Base-by-base conservation (phyloP, 2,113 vertebrate species). In the Forbesichthys papilliferus region DNA sequence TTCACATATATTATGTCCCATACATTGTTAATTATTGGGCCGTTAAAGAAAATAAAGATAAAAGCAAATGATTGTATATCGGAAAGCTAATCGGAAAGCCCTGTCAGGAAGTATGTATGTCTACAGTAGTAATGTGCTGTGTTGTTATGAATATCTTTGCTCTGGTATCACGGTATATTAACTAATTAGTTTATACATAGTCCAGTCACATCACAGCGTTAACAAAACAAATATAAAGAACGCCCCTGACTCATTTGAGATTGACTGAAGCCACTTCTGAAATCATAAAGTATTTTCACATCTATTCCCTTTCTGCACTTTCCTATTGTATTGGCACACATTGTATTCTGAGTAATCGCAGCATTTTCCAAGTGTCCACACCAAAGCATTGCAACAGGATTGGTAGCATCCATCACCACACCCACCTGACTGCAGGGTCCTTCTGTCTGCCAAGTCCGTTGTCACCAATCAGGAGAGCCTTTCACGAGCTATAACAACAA, bases 351-450 rank as follows among this genome's bases (percentile, higher is more conserved):
- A 42, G 36, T 42, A 42, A 42, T 42, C 7, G 36, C 36, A 56
- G 14, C 54, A 56, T 56, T 56, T 18, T 56, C 20, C 36, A 59
- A 42, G 64, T 34, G 47, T 66, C 6, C 5, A 5, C 18, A 49
- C 78, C 56, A 65, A 11, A 78, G 76, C 46, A 58, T 52, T 57
- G 51, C 20, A 33, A 48, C 9, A 13, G 33, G 62, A 36, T 57
- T 63, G 16, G 54, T 20, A 54, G 16, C 14, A 13, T 53, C 60
- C 56, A 59, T 46, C 33, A 48, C 69, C 75, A 69, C 85, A 89
- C 88, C 84, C 80, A 89, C 88, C 88, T 90, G 86, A 75, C 77
- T 66, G 61, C 66, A 69, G 61, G 70, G 70, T 79, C 48, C 73
- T 69, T 53, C 74, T 4, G 71, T 79, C 76, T 49, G 42, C 48